Evolutionary conservation across 2,113 vertebrate genomes (phyloP).

Genomic region (Pelodiscus sinensis): DNA sequence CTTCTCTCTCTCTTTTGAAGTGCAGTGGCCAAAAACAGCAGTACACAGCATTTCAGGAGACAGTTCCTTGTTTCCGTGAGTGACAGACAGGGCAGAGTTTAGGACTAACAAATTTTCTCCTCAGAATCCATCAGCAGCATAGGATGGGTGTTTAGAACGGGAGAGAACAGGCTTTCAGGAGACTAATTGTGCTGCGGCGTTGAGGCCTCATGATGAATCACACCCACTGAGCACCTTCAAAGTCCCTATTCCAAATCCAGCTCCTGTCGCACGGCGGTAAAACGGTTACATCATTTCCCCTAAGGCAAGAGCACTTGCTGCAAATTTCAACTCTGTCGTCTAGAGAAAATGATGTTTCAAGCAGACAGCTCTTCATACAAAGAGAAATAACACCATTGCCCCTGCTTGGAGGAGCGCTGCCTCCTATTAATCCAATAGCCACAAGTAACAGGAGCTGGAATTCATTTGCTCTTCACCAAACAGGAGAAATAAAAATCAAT

Average conservation of each 20-base stretch:
- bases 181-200: background rate
- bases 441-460: background rate
- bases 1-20: background rate
- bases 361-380: background rate
- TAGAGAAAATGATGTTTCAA: background rate
- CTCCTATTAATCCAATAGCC: background rate
- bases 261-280: background rate
- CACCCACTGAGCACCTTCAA: background rate
- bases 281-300: background rate
- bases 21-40: background rate
- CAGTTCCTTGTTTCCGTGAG: background rate
- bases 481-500: background rate
- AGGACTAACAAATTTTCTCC: background rate
- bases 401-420: background rate
- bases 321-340: background rate
- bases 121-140: background rate
- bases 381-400: background rate
- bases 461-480: background rate
- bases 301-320: background rate
- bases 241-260: background rate
- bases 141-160: background rate
- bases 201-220: background rate
- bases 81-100: background rate
- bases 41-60: background rate
- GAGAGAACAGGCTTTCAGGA: background rate